Conservation (phyloP, 30 jellyfish, hydroid and myxozoan genomes). For the Turritopsis dohrnii region DNA sequence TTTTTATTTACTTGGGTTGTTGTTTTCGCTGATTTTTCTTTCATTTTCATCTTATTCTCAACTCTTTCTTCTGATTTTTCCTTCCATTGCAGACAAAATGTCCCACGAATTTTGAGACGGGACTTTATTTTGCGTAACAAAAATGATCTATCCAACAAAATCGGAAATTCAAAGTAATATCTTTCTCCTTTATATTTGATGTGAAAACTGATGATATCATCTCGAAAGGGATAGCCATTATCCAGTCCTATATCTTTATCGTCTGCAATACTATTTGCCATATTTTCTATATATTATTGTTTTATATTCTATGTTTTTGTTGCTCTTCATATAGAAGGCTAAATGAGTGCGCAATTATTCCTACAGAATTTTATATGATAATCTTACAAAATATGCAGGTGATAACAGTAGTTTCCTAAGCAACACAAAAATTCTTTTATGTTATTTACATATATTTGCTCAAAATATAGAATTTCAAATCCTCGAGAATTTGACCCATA, state of each 20-base stretch:
- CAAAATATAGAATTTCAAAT: not conserved
- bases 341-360: too few species aligned
- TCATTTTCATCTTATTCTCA: not conserved
- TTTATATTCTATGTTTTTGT: not conserved
- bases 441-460: not conserved
- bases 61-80: not conserved
- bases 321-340: not conserved
- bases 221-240: slow-evolving; percentile 24
- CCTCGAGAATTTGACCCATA: not conserved
- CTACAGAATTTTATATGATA: too few species aligned
- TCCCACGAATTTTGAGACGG: slow-evolving; percentile 10
- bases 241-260: not conserved
- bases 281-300: not conserved
- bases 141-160: slow-evolving; percentile 23
- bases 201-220: slow-evolving; percentile 15
- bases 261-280: not conserved
- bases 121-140: slow-evolving; percentile 5
- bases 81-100: slow-evolving; percentile 22
- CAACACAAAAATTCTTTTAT: not conserved
- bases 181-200: slow-evolving; percentile 15
- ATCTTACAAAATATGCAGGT: not conserved
- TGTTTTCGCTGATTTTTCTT: slow-evolving; percentile 1
- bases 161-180: slow-evolving; percentile 21
- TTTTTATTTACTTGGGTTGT: not conserved
- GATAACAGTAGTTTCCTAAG: not conserved